Evolutionary conservation across 2,797 vertebrate species (phyloP).

Genomic region (Crotalus adamanteus): DNA sequence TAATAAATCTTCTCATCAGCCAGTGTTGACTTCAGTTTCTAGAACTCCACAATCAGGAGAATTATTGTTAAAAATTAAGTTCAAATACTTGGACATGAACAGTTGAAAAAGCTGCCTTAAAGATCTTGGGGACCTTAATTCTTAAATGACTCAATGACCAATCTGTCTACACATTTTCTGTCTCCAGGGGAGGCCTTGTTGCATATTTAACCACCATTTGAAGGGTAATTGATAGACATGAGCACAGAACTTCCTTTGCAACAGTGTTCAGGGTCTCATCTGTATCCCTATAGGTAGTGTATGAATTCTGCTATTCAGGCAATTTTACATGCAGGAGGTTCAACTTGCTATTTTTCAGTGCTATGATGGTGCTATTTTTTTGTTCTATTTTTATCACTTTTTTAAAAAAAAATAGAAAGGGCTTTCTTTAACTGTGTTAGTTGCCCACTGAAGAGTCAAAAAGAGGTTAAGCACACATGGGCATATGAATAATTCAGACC

Average conservation of each 20-base stretch:
- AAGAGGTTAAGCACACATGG: neutral
- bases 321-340: neutral
- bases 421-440: neutral
- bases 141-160: neutral
- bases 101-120: neutral
- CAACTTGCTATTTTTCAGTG: neutral
- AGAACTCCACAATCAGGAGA: neutral
- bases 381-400: neutral
- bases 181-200: neutral
- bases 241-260: neutral
- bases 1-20: too few relatives aligned
- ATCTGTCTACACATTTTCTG: too few relatives aligned
- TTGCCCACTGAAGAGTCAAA: neutral
- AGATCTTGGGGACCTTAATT: neutral
- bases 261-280: neutral
- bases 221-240: neutral
- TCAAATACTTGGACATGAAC: neutral
- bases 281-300: neutral
- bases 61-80: neutral
- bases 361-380: neutral
- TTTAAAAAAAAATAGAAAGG: neutral
- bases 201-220: neutral
- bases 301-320: neutral
- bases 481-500: neutral
- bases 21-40: neutral